phyloP scores from a whole-genome alignment of 2,888 invertebrate species.

The Caenorhabditis drosophilae region DNA sequence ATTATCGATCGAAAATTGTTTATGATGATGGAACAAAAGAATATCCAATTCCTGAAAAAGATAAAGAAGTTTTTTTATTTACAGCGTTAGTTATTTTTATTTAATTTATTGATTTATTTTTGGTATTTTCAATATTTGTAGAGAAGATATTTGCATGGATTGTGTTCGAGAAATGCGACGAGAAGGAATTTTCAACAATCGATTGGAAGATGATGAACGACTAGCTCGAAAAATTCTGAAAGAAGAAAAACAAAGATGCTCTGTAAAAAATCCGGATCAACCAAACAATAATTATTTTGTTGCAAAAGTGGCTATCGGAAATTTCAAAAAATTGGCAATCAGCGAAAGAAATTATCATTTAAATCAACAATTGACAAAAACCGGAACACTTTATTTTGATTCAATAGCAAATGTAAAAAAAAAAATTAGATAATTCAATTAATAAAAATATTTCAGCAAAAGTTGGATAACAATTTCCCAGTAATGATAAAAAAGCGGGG shows the following conservation, averaged over 20 bases:
- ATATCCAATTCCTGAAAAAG: conserved; percentile 20
- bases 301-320: conserved; percentile 31
- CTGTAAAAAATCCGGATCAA: conserved; percentile 9
- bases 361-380: conserved; percentile 2
- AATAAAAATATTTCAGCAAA: conserved; percentile 21
- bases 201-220: conserved; percentile 40
- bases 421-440: not conserved
- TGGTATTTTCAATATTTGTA: conserved; percentile 22
- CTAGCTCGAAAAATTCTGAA: conserved; percentile 37
- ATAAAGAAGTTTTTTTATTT: conserved; percentile 23
- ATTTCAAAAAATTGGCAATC: conserved; percentile 31
- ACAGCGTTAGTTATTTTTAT: conserved; percentile 24
- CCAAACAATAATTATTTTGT: conserved; percentile 33
- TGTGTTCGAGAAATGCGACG: conserved; percentile 48
- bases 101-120: not conserved
- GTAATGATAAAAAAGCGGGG: conserved; percentile 8
- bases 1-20: conserved; percentile 18
- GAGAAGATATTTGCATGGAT: conserved; percentile 56
- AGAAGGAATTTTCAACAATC: conserved; percentile 48
- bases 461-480: conserved; percentile 10
- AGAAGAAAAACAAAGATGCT: conserved; percentile 42
- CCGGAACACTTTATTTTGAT: conserved; percentile 17
- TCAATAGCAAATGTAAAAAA: conserved; percentile 5
- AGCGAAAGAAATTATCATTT: conserved; percentile 13
- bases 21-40: conserved; percentile 17